Evolutionary conservation across 1,140 invertebrate species (phyloP).

Genomic region (Aphaenogaster floridana): DNA sequence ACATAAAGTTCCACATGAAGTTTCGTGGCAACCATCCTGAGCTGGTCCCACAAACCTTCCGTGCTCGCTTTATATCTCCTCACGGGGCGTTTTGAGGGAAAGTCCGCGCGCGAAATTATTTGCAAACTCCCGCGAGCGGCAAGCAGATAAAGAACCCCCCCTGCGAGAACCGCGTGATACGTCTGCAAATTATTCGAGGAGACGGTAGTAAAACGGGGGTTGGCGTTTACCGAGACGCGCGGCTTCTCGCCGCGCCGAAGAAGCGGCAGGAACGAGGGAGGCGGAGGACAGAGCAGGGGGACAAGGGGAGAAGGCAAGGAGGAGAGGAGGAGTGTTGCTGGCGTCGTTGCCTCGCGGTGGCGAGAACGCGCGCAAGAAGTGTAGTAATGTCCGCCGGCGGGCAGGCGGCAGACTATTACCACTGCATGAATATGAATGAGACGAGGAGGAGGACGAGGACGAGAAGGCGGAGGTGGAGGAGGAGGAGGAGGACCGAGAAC

Average conservation of each 20-base stretch:
- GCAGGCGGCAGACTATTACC: conserved; percentile 84
- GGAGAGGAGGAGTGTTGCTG: conserved; percentile 23
- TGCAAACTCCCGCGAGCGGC: conserved; percentile 43
- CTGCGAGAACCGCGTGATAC: conserved; percentile 44
- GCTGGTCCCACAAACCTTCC: neutral
- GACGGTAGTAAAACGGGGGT: conserved; percentile 54
- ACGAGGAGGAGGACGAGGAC: conserved; percentile 74
- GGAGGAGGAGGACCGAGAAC: conserved; percentile 49
- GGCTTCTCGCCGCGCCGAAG: neutral
- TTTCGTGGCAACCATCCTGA: neutral
- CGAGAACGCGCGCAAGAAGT: conserved; percentile 83
- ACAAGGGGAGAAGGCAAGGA: neutral
- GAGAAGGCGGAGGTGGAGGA: conserved; percentile 58
- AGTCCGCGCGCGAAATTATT: conserved; percentile 50
- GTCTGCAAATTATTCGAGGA: conserved; percentile 66
- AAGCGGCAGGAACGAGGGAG: neutral
- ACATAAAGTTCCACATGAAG: neutral
- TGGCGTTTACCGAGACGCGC: conserved; percentile 26
- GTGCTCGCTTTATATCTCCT: conserved; percentile 13
- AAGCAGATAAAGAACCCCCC: conserved; percentile 49
- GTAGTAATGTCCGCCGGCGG: conserved; percentile 83
- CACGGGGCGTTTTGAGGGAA: conserved; percentile 39
- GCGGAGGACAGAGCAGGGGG: conserved; percentile 33
- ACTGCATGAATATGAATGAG: conserved; percentile 86
- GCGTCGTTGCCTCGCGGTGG: conserved; percentile 74